A percentile compares a stretch with the other conserved stretches of the same genome.
These are phyloP conservation scores for Eclectus roratus DNA, from an alignment of 2,113 vertebrate genomes.

Conservation along the genomic window DNA sequence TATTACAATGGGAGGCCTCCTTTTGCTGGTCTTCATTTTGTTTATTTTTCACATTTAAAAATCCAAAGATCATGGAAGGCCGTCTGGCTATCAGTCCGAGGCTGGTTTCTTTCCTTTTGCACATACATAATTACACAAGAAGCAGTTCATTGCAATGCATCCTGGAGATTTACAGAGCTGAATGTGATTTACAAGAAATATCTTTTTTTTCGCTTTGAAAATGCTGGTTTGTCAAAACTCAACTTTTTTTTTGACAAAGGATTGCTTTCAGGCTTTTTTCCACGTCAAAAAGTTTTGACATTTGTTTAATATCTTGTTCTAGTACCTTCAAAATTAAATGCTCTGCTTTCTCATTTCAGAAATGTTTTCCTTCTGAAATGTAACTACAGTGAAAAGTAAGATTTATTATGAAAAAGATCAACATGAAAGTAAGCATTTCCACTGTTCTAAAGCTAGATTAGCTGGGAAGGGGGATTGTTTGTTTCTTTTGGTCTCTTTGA, in stretches of 20 bases:
- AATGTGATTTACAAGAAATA: background rate
- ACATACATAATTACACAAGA: background rate
- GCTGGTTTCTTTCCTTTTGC: background rate
- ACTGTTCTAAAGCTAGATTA: background rate
- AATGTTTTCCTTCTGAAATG: background rate
- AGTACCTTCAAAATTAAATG: background rate
- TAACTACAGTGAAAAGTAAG: background rate
- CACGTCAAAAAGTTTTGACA: background rate
- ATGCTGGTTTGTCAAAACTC: background rate
- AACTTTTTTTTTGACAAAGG: background rate
- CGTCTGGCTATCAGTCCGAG: background rate
- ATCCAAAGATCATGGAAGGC: background rate
- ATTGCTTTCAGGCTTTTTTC: background rate
- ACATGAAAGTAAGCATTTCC: background rate
- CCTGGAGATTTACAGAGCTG: background rate
- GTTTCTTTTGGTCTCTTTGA: background rate
- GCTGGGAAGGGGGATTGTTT: accelerated
- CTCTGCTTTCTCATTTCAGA: background rate
- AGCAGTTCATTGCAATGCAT: background rate
- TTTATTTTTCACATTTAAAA: background rate
- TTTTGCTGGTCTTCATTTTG: background rate
- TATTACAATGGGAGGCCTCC: background rate
- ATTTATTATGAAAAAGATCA: background rate
- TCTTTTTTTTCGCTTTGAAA: background rate
- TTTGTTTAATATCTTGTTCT: conserved; percentile 12